Evolutionary conservation across 2,113 vertebrate species (phyloP), one percentile per base, ranked within the genome.

Genomic region (Terrapene triunguis): DNA sequence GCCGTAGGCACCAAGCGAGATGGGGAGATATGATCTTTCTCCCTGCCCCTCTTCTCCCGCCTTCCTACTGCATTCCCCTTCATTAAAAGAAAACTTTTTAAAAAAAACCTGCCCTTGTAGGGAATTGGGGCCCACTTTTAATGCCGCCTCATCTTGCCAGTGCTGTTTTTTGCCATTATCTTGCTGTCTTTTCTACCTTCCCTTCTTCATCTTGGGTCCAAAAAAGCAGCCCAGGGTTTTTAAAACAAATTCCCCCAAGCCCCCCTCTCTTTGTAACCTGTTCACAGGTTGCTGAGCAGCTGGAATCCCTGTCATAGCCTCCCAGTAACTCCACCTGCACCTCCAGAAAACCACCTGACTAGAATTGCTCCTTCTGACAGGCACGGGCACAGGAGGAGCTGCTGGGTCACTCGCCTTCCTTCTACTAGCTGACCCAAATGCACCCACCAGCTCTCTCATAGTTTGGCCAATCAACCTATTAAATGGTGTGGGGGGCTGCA

Each of bases 151-250:
- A 81, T 96, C 57, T 82, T 91, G 24, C 44, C 74, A 32, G 32
- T 93, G 82, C 93, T 88, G 89, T 74, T 95, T 89, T 96, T 94
- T 80, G 48, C 48, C 27, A 22, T 69, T 87, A 57, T 59, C 85
- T 94, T 90, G 17, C 42, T 84, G 91, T 78, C 42, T 92, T 95
- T 83, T 92, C 1, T 6, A 84, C 83, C 35, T 53, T 90, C 91
- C 80, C 86, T 96, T 93, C 81, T 92, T 91, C 81, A 53, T 47
- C 54, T 81, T 0, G 0, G 90, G 27, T 86, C 88, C 57, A 59
- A 47, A 83, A 95, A 69, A 78, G 79, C 86, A 93, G 35, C 5
- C 80, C 51, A 81, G 19, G 29, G 2, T 22, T 88, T 89, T 93
- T 82, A 35, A 48, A 24, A 22, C 19, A 38, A 92, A 44, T 93